Evolutionary conservation across 2,797 vertebrate species (phyloP).

Genomic region (Sphaeramia orbicularis): DNA sequence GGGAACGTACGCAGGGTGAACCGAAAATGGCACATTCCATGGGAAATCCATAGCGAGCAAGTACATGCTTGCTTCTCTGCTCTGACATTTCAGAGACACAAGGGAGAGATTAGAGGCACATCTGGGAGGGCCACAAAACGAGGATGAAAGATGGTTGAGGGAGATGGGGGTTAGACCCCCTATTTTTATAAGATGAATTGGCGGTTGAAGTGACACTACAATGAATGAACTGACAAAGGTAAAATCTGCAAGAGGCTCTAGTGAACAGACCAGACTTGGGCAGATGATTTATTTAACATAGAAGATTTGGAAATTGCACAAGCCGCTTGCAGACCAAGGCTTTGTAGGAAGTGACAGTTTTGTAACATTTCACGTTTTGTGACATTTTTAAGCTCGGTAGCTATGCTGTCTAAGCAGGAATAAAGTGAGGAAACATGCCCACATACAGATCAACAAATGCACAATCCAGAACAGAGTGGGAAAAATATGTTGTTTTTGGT

Average conservation of each 20-base stretch:
- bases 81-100: constrained; percentile 81
- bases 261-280: constrained; percentile 15
- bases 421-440: constrained; percentile 33
- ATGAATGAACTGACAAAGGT: constrained; percentile 55
- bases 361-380: constrained; percentile 24
- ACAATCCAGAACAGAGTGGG: constrained; percentile 29
- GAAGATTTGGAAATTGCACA: constrained; percentile 27
- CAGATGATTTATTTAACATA: constrained; percentile 45
- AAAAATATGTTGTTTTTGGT: constrained; percentile 35
- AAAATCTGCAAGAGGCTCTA: constrained; percentile 48
- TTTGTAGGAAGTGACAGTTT: constrained; percentile 33
- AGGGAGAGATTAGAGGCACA: constrained; percentile 79
- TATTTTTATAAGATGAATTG: constrained; percentile 73
- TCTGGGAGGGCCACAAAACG: constrained; percentile 76
- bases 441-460: constrained; percentile 1
- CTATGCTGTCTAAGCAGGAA: neutral
- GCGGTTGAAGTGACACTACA: constrained; percentile 55
- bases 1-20: constrained; percentile 74
- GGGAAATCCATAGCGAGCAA: constrained; percentile 86
- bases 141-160: constrained; percentile 76
- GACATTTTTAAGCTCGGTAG: constrained; percentile 11
- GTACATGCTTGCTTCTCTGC: constrained; percentile 80
- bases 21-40: constrained; percentile 85
- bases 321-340: constrained; percentile 1
- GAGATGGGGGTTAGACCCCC: constrained; percentile 77